Conservation (phyloP, 2,797 vertebrate genomes). For the Chelon labrosus region DNA sequence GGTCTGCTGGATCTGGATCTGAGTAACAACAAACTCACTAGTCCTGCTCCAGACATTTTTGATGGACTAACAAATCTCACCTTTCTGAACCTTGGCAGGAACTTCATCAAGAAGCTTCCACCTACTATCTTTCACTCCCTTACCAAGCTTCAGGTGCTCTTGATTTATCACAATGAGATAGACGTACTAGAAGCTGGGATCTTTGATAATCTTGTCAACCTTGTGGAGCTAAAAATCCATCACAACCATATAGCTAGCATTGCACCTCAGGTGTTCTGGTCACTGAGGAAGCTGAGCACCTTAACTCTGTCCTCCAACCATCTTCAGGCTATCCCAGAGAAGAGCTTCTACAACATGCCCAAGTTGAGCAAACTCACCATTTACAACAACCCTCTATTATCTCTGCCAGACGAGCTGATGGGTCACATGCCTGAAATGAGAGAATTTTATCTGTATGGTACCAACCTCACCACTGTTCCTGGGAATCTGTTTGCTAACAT, state of each 20-base stretch:
- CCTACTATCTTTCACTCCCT: constrained; percentile 81
- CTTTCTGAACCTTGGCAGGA: constrained; percentile 86
- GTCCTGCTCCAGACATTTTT: constrained; percentile 77
- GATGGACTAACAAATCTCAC: constrained; percentile 80
- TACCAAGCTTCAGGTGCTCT: constrained; percentile 73
- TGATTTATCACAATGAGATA: constrained; percentile 82
- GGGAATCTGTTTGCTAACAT: constrained; percentile 89
- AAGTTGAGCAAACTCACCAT: constrained; percentile 83
- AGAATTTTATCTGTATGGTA: constrained; percentile 87
- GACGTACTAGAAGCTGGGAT: constrained; percentile 78
- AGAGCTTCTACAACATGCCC: constrained; percentile 86
- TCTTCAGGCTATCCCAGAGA: constrained; percentile 82
- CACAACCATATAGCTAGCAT: constrained; percentile 84
- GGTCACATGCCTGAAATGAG: constrained; percentile 86
- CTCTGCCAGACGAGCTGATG: constrained; percentile 87
- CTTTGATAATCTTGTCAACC: constrained; percentile 82
- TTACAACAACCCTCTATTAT: constrained; percentile 87
- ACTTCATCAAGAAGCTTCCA: constrained; percentile 84
- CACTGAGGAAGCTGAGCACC: constrained; percentile 78
- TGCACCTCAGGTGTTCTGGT: constrained; percentile 83
- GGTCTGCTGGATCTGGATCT: constrained; percentile 82
- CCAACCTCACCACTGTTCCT: constrained; percentile 88
- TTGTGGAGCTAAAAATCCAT: constrained; percentile 84
- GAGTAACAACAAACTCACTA: constrained; percentile 83
- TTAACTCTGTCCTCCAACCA: constrained; percentile 87